Evolutionary conservation across 2,113 vertebrate genomes (phyloP), one percentile per base, ranked within the genome.

Genomic region (Oceanites oceanicus): DNA sequence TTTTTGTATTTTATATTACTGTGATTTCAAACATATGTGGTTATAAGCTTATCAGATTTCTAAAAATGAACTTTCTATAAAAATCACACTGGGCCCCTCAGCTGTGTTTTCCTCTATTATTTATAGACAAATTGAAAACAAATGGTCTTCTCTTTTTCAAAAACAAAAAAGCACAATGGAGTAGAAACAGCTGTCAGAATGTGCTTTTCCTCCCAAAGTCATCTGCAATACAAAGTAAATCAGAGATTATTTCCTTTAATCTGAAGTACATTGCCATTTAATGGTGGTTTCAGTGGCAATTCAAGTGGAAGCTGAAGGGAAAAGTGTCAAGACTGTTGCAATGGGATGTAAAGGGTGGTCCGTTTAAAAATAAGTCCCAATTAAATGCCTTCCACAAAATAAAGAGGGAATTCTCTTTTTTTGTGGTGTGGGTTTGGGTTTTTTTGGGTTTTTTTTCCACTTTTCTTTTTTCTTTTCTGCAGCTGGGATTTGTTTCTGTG

Each of bases 111-210:
- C 97, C 97, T 98, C 97, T 97, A 98, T 98, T 98, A 98, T 98
- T 99, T 98, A 98, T 97, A 98, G 98, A 97, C 97, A 98, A 98
- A 99, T 98, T 98, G 97, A 98, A 98, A 98, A 98, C 98, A 98
- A 99, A 99, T 98, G 98, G 97, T 96, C 77, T 96, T 93, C 70
- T 80, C 49, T 67, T 70, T 88, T 91, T 71, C 55, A 93, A 80
- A 96, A 94, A 81, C 36, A 96, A 93, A 97, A 96, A 96, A 94
- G 92, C 70, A 94, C 96, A 97, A 97, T 97, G 97, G 98, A 99
- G 98, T 98, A 96, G 97, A 99, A 98, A 97, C 98, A 99, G 98
- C 98, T 99, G 99, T 98, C 96, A 97, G 97, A 97, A 98, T 96
- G 97, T 74, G 95, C 97, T 96, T 97, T 98, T 92, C 97, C 97